These are phyloP conservation scores for Anastatus disparis DNA, from an alignment of 1,140 invertebrate species.

Conservation along the genomic window DNA sequence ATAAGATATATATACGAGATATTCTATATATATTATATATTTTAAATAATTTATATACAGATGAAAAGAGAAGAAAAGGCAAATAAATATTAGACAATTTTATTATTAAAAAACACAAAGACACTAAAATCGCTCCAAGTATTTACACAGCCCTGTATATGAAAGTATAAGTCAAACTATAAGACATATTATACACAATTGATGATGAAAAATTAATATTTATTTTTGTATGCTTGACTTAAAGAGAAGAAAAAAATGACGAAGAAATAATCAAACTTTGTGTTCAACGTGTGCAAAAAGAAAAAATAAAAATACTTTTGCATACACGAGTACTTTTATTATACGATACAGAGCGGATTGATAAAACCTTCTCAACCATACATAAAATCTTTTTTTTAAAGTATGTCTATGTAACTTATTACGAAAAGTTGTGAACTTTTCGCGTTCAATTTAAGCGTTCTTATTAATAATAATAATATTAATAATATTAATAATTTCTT, in stretches of 20 bases:
- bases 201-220: slow-evolving; percentile 33
- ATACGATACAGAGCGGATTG: too few relatives aligned
- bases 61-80: too few relatives aligned
- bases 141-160: background rate
- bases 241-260: background rate
- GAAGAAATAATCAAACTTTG: slow-evolving; percentile 11
- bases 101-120: too few relatives aligned
- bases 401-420: slow-evolving; percentile 13
- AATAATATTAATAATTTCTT: background rate
- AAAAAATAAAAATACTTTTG: too few relatives aligned
- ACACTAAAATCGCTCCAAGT: slow-evolving; percentile 1
- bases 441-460: background rate
- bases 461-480: slow-evolving; percentile 11
- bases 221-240: slow-evolving; percentile 40
- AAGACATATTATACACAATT: slow-evolving; percentile 22
- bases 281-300: slow-evolving; percentile 6
- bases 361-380: too few relatives aligned
- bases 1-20: slow-evolving; percentile 30
- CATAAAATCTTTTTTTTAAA: slow-evolving; percentile 1
- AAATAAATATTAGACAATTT: too few relatives aligned
- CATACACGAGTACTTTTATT: too few relatives aligned
- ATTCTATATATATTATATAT: slow-evolving; percentile 35
- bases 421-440: slow-evolving; percentile 27
- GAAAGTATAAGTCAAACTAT: background rate
- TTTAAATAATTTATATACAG: slow-evolving; percentile 38